These are phyloP conservation scores for Pasiphila rectangulata DNA, from an alignment of 2,888 invertebrate species.

Conservation along the genomic window DNA sequence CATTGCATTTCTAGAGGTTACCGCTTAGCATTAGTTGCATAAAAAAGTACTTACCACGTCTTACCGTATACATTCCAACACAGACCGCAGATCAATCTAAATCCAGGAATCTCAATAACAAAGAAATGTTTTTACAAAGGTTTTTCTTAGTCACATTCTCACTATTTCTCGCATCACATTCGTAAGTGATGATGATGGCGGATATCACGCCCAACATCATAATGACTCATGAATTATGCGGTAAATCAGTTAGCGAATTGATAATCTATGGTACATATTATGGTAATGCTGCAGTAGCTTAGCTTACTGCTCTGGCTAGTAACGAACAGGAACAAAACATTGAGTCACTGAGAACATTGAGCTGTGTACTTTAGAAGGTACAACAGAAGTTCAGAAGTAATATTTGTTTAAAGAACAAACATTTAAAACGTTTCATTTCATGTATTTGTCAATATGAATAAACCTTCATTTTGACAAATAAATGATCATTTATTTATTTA, in stretches of 20 bases:
- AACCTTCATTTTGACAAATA: too few relatives aligned
- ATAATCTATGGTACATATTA: background rate
- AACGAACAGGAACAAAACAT: background rate
- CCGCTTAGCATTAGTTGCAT: too few relatives aligned
- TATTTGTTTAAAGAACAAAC: too few relatives aligned
- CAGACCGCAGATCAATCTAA: background rate
- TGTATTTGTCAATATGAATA: too few relatives aligned
- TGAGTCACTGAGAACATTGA: background rate
- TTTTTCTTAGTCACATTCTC: background rate
- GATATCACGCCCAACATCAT: constrained; percentile 1
- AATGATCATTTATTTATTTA: too few relatives aligned
- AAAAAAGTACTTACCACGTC: too few relatives aligned
- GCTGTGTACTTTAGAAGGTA: too few relatives aligned
- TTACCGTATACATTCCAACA: too few relatives aligned
- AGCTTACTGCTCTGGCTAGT: background rate
- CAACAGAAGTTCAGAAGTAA: too few relatives aligned
- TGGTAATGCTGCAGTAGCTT: background rate
- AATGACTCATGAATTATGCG: background rate
- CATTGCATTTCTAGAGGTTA: too few relatives aligned
- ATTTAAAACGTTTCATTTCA: too few relatives aligned
- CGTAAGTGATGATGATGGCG: constrained; percentile 1
- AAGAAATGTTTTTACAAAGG: background rate
- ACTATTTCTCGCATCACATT: too few relatives aligned
- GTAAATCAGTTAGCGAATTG: background rate
- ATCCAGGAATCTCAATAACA: background rate